Base-by-base conservation (phyloP, 2,888 invertebrate genomes). In the Ceramica pisi region DNA sequence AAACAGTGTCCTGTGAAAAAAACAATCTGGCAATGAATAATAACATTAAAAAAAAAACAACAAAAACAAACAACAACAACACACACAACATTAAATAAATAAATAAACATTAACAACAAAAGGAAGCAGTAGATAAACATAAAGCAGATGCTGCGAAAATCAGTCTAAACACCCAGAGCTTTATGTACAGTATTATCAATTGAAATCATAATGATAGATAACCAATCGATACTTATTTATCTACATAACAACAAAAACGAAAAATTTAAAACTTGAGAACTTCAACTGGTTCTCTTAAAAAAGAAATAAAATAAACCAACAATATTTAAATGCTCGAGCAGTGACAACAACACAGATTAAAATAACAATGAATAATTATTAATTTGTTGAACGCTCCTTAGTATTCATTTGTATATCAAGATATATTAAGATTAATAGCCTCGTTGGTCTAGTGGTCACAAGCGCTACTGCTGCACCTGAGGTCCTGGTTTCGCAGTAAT, bases 341-440 rank as follows among this genome's bases (percentile, higher is more conserved):
- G 38, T 21, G 65, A 56, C 31, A 64, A 64, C 31, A 46, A 46
- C n/a, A n/a, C n/a, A 53, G 10, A 41, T 8, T 50, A 46, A 51
- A 38, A 64, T 55, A 61, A 50, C n/a, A 67, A 62, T 63, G 55
- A 50, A 71, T 23, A 53, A 5, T 60, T 53, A 66, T 72, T 60
- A 56, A 66, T 72, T 62, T 78, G 38, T 59, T 56, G 19, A 31
- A 72, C 38, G 57, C 31, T 31, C 50, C 16, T 67, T 48, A 51
- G 55, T 55, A 66, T 70, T 65, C 19, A 60, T 59, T 19, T 65
- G 21, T 73, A 21, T 60, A 48, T 48, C 12, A 41, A 26, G n/a
- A 78, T 68, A 68, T 66, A 50, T 50, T 46, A n/a, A n/a, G n/a
- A n/a, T n/a, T n/a, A 31, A 31, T 51, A 55, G 57, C 14, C 35